Evolutionary conservation across 2,797 vertebrate species (phyloP).

Genomic region (Pipistrellus nathusii): DNA sequence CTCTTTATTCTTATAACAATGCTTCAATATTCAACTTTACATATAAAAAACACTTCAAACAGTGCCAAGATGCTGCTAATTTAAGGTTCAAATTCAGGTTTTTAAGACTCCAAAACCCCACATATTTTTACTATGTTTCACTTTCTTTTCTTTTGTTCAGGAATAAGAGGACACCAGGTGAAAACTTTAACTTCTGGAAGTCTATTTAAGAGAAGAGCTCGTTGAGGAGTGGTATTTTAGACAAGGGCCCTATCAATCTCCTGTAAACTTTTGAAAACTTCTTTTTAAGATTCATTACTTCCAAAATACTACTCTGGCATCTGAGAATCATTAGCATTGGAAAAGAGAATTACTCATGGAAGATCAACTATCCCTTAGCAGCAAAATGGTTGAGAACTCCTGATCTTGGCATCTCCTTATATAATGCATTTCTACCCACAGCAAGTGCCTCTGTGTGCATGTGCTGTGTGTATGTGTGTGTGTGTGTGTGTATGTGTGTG

Average conservation of each 20-base stretch:
- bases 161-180: background rate
- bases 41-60: background rate
- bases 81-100: slow-evolving; percentile 10
- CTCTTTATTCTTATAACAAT: background rate
- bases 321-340: background rate
- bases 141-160: background rate
- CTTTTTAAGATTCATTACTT: slow-evolving; percentile 4
- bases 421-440: background rate
- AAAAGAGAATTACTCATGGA: background rate
- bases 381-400: background rate
- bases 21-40: background rate
- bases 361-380: background rate
- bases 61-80: background rate
- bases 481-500: too few species aligned
- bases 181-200: slow-evolving; percentile 27
- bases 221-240: background rate
- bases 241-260: background rate
- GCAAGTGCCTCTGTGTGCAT: background rate
- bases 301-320: background rate
- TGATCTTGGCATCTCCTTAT: background rate
- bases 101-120: background rate
- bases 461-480: too few species aligned
- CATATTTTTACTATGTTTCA: background rate
- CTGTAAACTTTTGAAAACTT: slow-evolving; percentile 18
- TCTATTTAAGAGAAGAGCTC: background rate